Percentiles rank a stretch among this genome's conserved stretches.
Evolutionary conservation across 2,888 invertebrate species (phyloP).

Genomic region (Pachymerium ferrugineum): DNA sequence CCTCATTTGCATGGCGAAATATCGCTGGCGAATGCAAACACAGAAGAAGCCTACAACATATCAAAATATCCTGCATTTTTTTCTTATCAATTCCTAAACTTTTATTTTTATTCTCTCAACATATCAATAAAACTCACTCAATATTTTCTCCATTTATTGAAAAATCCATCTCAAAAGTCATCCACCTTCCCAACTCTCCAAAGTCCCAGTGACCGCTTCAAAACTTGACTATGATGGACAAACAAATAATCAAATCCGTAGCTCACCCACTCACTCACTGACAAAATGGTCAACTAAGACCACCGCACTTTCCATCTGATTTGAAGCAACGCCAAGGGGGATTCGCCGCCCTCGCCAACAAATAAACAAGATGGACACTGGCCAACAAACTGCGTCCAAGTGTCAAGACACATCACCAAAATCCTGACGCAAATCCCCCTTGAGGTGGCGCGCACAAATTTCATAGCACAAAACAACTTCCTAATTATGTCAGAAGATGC

Average conservation of each 20-base stretch:
- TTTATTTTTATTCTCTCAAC: too few relatives aligned
- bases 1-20: too few relatives aligned
- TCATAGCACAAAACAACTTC: too few relatives aligned
- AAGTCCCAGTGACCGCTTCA: not conserved
- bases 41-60: too few relatives aligned
- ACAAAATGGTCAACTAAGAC: conserved; percentile 25
- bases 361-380: conserved; percentile 16
- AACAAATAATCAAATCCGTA: conserved; percentile 21
- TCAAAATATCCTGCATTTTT: too few relatives aligned
- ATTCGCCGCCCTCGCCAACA: not conserved
- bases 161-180: too few relatives aligned
- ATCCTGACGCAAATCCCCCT: not conserved
- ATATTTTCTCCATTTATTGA: too few relatives aligned
- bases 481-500: too few relatives aligned
- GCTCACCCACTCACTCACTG: not conserved
- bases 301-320: conserved; percentile 19
- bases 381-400: not conserved
- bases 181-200: not conserved
- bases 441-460: too few relatives aligned
- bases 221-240: not conserved
- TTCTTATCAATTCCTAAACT: too few relatives aligned
- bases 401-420: conserved; percentile 10
- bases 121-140: too few relatives aligned
- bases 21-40: too few relatives aligned
- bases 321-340: conserved; percentile 6